A percentile compares a stretch with the other conserved stretches of the same genome.
These are phyloP conservation scores for Hypotaenidia okinawae DNA, from an alignment of 2,797 vertebrate genomes.

Conservation along the genomic window DNA sequence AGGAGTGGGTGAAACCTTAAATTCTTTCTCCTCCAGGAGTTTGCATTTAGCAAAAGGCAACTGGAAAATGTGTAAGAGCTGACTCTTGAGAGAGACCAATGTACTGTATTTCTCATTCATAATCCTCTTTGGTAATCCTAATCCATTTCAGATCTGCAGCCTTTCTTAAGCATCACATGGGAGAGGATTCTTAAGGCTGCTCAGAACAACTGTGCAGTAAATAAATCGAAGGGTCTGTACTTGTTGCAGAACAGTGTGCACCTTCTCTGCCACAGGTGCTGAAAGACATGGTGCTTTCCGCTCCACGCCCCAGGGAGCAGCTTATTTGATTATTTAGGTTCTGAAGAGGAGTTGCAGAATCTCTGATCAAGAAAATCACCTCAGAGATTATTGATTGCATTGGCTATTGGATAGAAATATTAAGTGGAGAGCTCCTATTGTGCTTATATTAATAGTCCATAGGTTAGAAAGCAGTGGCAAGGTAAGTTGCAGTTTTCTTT, in stretches of 20 bases:
- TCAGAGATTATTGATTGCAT: background rate
- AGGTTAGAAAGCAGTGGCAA: background rate
- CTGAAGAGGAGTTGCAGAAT: background rate
- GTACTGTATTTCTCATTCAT: constrained; percentile 12
- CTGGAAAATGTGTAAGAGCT: background rate
- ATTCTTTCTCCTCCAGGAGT: background rate
- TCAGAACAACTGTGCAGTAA: constrained; percentile 36
- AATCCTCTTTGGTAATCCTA: constrained; percentile 79
- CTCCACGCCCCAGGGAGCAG: background rate
- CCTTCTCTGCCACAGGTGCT: rapidly evolving
- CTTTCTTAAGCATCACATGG: constrained; percentile 78
- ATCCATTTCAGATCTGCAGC: constrained; percentile 78
- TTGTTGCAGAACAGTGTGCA: background rate
- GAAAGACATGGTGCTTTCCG: background rate
- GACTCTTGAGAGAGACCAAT: background rate
- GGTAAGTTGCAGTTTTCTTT: constrained; percentile 24
- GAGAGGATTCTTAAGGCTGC: constrained; percentile 59
- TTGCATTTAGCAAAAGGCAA: background rate
- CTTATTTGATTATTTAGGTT: background rate
- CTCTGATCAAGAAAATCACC: background rate
- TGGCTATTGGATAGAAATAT: background rate
- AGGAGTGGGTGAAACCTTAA: background rate
- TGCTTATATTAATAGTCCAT: background rate
- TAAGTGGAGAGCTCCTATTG: background rate
- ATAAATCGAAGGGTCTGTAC: background rate